Conservation (phyloP, 2,797 vertebrate genomes). For the Poecilia wingei region DNA sequence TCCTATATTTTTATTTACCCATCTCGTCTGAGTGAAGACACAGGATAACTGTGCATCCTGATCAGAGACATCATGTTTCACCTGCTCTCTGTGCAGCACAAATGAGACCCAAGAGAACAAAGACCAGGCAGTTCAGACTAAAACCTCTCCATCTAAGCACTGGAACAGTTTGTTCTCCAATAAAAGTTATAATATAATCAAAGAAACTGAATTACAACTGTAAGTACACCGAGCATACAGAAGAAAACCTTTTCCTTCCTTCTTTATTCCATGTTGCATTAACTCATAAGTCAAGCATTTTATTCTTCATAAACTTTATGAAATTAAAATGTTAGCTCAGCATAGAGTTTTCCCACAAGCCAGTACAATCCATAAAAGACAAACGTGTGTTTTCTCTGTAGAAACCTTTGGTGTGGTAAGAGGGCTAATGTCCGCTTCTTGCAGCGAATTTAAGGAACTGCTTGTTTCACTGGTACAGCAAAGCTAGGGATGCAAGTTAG, state of each 20-base stretch:
- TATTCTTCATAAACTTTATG: not conserved
- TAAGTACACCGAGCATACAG: not conserved
- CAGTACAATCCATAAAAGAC: not conserved
- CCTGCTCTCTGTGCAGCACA: not conserved
- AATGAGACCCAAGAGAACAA: not conserved
- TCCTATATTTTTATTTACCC: not conserved
- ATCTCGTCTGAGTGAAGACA: not conserved
- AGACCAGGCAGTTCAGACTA: not conserved
- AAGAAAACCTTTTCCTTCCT: not conserved
- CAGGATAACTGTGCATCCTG: not conserved
- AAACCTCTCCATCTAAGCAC: not conserved
- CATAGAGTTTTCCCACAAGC: not conserved
- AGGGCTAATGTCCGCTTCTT: not conserved
- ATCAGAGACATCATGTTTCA: not conserved
- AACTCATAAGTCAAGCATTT: not conserved
- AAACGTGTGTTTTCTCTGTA: not conserved
- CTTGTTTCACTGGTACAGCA: not conserved
- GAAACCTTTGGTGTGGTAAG: not conserved
- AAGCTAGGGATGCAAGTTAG: not conserved
- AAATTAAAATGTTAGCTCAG: not conserved
- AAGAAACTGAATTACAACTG: not conserved
- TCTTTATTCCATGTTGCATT: not conserved
- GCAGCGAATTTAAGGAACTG: not conserved
- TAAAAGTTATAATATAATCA: not conserved
- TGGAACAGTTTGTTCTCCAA: not conserved